phyloP scores from a whole-genome alignment of 2,113 vertebrate species.

The Atherinomorus stipes region DNA sequence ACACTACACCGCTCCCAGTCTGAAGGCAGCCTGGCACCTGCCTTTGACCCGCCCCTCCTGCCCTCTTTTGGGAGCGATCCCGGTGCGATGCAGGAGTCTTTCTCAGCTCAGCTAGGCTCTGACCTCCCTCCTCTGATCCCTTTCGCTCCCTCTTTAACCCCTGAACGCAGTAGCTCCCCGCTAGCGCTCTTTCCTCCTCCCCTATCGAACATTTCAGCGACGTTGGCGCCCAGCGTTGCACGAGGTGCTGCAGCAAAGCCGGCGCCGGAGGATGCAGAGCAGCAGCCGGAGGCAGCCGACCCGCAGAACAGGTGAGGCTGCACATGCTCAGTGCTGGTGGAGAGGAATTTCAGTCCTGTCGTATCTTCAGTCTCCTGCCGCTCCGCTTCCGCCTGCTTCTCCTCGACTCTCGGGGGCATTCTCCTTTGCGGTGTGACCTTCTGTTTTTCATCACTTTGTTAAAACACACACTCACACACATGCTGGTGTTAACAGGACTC shows the following conservation, averaged over 20 bases:
- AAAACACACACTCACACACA: slow-evolving; percentile 23
- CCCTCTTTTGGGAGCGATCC: slow-evolving; percentile 69
- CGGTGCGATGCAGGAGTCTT: slow-evolving; percentile 23
- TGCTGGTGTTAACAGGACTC: slow-evolving; percentile 54
- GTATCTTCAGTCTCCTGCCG: slow-evolving; percentile 34
- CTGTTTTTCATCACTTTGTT: slow-evolving; percentile 53
- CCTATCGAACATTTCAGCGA: slow-evolving; percentile 53
- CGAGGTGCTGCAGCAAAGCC: slow-evolving; percentile 52
- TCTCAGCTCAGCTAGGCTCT: slow-evolving; percentile 31
- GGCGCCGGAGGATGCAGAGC: slow-evolving; percentile 72
- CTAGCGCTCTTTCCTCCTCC: slow-evolving; percentile 65
- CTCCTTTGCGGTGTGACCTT: slow-evolving; percentile 63
- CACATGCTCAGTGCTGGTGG: slow-evolving; percentile 58
- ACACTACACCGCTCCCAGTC: slow-evolving; percentile 61
- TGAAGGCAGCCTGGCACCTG: slow-evolving; percentile 23
- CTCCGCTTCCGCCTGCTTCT: slow-evolving; percentile 59
- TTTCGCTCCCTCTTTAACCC: slow-evolving; percentile 60
- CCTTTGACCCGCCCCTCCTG: slow-evolving; percentile 58
- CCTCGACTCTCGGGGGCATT: slow-evolving; percentile 38
- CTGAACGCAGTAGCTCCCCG: slow-evolving; percentile 52
- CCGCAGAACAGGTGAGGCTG: slow-evolving; percentile 91
- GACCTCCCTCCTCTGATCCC: slow-evolving; percentile 74
- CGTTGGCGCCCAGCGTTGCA: slow-evolving; percentile 59
- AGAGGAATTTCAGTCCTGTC: slow-evolving; percentile 54
- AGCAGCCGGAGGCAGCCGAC: slow-evolving; percentile 83